Base-by-base conservation (phyloP, 2,113 vertebrate species). In the Gasterosteus aculeatus region DNA sequence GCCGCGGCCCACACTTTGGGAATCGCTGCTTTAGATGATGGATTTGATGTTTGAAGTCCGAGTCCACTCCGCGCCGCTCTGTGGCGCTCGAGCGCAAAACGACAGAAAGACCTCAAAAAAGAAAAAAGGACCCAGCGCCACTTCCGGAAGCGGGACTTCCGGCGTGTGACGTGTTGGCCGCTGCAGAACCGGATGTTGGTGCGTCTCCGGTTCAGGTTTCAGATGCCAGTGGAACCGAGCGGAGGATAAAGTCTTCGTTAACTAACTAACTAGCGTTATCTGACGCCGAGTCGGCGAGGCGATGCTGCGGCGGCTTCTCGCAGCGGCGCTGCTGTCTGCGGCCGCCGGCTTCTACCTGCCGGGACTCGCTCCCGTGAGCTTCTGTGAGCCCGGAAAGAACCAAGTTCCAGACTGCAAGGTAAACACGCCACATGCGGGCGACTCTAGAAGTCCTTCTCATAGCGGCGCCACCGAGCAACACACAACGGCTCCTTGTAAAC, bases 361-460 rank as follows among this genome's bases (percentile, higher is more conserved):
- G 6, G 96, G 96, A 80, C 92, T 98, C 83, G 96, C 96, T 1
- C 96, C 97, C 3, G 96, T 97, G 84, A 98, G 94, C 92, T 98
- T 98, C 82, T 98, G 97, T 60, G 94, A 95, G 38, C 73, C 87
- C 0, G 92, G 70, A 1, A 58, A 86, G 8, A 47, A 83, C 11
- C 46, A 78, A 22, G 81, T 88, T 3, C 85, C 90, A 4, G 96
- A 96, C 69, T 97, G 97, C 85, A 96, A 95, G 96, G 96, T 97
- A 93, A 88, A 39, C 72, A 72, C 0, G 10, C 3, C 47, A 51
- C 19, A 8, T 33, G 72, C 29, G 10, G 51, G 18, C 1, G 19
- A 41, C 56, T 19, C n/a, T 1, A 16, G 56, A 41, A 8, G 7
- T 29, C 12, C 1, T 5, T 10, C 3, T 3, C 4, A 16, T 0